phyloP scores from a whole-genome alignment of 2,888 invertebrate genomes.

The Euclidia mi region DNA sequence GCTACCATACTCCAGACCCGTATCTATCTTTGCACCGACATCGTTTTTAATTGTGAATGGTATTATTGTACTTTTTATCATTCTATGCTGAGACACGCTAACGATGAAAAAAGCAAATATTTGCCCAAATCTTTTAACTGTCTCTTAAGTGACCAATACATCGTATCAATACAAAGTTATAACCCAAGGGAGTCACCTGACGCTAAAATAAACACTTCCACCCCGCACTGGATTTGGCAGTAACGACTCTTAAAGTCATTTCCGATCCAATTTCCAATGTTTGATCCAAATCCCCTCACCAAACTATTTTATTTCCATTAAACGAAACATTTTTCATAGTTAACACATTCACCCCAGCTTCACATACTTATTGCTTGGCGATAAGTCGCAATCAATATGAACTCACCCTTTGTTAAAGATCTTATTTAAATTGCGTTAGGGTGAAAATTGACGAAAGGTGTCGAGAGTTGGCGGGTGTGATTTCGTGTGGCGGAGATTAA shows the following conservation, averaged over 20 bases:
- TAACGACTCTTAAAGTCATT: slow-evolving; percentile 29
- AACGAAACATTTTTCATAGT: slow-evolving; percentile 58
- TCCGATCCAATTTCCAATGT: slow-evolving; percentile 30
- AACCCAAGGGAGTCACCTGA: slow-evolving; percentile 7
- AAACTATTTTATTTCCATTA: slow-evolving; percentile 53
- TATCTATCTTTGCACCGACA: too few species aligned
- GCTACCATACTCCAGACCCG: too few species aligned
- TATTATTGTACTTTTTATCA: too few species aligned
- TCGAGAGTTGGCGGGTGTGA: slow-evolving; percentile 32
- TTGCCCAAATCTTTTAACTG: neutral
- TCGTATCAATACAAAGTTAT: neutral
- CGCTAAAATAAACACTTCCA: slow-evolving; percentile 11
- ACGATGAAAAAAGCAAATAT: too few species aligned
- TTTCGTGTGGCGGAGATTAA: slow-evolving; percentile 36
- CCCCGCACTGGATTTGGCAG: slow-evolving; percentile 7
- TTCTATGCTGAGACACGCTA: too few species aligned
- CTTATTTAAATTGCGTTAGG: slow-evolving; percentile 53
- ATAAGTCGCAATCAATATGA: slow-evolving; percentile 47
- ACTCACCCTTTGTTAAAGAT: slow-evolving; percentile 46
- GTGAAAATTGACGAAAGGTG: slow-evolving; percentile 43
- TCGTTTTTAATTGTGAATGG: too few species aligned
- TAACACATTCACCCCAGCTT: slow-evolving; percentile 58
- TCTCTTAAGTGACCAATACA: neutral
- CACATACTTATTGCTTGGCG: slow-evolving; percentile 50
- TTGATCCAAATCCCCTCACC: slow-evolving; percentile 31